phyloP scores from a whole-genome alignment of 2,888 invertebrate genomes.

The Caenorhabditis sp. region DNA sequence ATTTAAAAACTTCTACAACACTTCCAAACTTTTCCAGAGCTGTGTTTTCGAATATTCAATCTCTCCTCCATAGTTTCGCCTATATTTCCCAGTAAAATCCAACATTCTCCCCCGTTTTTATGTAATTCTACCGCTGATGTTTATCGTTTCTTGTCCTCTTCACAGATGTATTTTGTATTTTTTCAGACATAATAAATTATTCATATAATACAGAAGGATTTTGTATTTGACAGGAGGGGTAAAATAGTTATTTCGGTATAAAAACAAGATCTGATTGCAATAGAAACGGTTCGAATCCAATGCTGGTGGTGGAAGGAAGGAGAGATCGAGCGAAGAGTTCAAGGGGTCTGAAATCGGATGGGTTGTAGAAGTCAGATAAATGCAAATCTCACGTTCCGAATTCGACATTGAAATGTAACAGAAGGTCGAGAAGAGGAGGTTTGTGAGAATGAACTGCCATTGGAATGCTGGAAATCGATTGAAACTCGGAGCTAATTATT shows the following conservation, averaged over 20 bases:
- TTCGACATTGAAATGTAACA: slow-evolving; percentile 57
- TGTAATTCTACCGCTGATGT: slow-evolving; percentile 26
- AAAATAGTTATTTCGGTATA: not conserved
- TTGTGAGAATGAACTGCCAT: slow-evolving; percentile 96
- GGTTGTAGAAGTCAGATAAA: not conserved
- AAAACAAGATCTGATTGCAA: slow-evolving; percentile 78
- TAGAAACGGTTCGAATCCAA: slow-evolving; percentile 90
- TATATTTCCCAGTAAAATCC: slow-evolving; percentile 20
- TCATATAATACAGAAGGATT: not conserved
- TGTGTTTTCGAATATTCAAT: slow-evolving; percentile 39
- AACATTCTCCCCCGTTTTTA: slow-evolving; percentile 3
- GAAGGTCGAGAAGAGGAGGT: slow-evolving; percentile 89
- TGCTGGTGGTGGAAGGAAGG: slow-evolving; percentile 90
- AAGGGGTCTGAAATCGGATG: slow-evolving; percentile 84
- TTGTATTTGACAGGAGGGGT: not conserved
- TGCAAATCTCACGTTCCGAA: slow-evolving; percentile 7
- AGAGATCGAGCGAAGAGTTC: slow-evolving; percentile 96
- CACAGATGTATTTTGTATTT: not conserved
- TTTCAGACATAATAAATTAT: slow-evolving; percentile 39
- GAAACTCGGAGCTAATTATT: not conserved
- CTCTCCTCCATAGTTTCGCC: not conserved
- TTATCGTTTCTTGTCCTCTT: slow-evolving; percentile 1
- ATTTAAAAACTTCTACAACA: slow-evolving; percentile 28
- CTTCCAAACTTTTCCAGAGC: slow-evolving; percentile 38
- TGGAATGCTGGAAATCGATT: slow-evolving; percentile 85